Evolutionary conservation across 1,140 invertebrate genomes (phyloP).

Genomic region (Drosophila ironensis): DNA sequence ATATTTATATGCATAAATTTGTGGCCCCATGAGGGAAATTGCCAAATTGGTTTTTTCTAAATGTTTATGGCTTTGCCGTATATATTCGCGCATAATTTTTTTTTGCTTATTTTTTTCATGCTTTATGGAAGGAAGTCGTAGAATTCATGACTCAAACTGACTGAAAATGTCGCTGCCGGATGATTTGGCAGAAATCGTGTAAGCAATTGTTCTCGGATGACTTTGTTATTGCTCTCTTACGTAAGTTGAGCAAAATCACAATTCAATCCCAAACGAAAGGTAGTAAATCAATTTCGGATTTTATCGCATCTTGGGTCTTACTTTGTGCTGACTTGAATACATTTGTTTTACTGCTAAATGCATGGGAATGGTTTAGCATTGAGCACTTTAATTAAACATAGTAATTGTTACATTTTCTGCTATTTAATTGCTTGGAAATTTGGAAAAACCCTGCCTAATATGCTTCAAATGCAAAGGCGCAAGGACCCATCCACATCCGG

Average conservation of each 20-base stretch:
- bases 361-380: too few relatives aligned
- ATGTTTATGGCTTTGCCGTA: conserved; percentile 59
- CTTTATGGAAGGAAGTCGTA: conserved; percentile 27
- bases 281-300: conserved; percentile 1
- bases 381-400: conserved; percentile 3
- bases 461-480: conserved; percentile 41
- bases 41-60: conserved; percentile 68
- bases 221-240: conserved; percentile 6
- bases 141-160: conserved; percentile 26
- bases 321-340: too few relatives aligned
- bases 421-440: conserved; percentile 4
- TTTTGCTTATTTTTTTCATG: too few relatives aligned
- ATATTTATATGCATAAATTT: conserved; percentile 67
- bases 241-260: background rate
- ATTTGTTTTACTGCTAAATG: too few relatives aligned
- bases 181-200: conserved; percentile 28
- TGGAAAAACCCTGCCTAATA: too few relatives aligned
- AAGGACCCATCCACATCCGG: background rate
- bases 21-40: conserved; percentile 55
- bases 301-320: background rate
- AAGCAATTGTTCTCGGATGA: conserved; percentile 23
- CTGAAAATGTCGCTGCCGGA: conserved; percentile 18
- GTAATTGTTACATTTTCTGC: background rate
- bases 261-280: background rate
- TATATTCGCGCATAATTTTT: conserved; percentile 23